Evolutionary conservation across 2,888 invertebrate genomes (phyloP), one percentile per base, ranked within the genome.

Genomic region (Clivina fossor): DNA sequence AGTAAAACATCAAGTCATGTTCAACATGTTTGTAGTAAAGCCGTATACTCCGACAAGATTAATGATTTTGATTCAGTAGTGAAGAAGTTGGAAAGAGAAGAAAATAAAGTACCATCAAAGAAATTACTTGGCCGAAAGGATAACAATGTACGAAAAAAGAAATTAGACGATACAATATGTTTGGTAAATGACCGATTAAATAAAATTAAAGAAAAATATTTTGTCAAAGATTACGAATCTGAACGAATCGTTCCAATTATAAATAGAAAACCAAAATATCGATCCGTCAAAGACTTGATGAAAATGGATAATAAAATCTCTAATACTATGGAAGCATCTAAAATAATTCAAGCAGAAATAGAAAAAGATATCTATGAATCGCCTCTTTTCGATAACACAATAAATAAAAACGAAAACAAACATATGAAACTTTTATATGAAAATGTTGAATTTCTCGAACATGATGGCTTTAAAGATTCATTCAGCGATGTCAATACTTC

Each of bases 251-350:
- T 35, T 18, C 24, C 33, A 18, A 18, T 44, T 24, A 35, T 53
- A 8, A 53, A 53, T 13, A 53, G 30, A 44, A 44, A 18, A 35
- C 35, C 44, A 35, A 53, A 44, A 24, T 53, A 44, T 9, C 35
- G 26, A 26, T 53, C 53, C 11, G 41, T 53, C 4, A 53, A 53
- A 53, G 53, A 53, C 7, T 35, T 53, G 9, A 20, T 44, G 19
- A 35, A 53, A 28, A 16, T 33, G 9, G 18, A 44, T 7, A 26
- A n/a, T 4, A 9, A 26, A 3, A 18, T 13, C n/a, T 18, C 19
- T 1, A 28, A 43, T 19, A 37, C 53, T 35, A 53, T 53, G 44
- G 53, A 53, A 26, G 53, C 53, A 1, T 53, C 44, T 4, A 43
- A 44, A 26, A 18, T 41, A 13, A 32, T 44, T 3, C 41, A 53